Percentiles rank a stretch among this genome's conserved stretches.
These are phyloP conservation scores for Brassicogethes aeneus DNA, from an alignment of 2,888 invertebrate species.

Conservation along the genomic window DNA sequence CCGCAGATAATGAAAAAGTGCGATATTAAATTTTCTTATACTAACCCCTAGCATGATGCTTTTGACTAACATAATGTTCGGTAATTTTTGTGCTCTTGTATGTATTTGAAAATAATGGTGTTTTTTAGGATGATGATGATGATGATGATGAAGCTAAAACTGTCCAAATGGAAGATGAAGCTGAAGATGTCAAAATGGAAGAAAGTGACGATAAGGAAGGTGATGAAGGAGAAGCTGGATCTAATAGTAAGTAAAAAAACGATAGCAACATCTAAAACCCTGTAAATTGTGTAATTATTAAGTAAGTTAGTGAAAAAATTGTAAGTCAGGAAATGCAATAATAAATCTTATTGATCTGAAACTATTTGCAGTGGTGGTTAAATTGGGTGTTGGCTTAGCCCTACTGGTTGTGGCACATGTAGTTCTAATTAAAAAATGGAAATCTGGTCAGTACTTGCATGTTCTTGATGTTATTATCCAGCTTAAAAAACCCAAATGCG, in stretches of 20 bases:
- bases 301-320: constrained; percentile 9
- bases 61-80: too few species aligned
- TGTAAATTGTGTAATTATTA: constrained; percentile 1
- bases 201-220: constrained; percentile 24
- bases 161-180: constrained; percentile 23
- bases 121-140: background rate
- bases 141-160: background rate
- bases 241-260: background rate
- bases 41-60: too few species aligned
- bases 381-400: constrained; percentile 76
- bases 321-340: constrained; percentile 41
- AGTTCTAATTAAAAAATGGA: constrained; percentile 71
- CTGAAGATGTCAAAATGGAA: constrained; percentile 28
- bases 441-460: constrained; percentile 60
- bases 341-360: background rate
- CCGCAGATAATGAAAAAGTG: constrained; percentile 24
- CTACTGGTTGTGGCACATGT: constrained; percentile 78
- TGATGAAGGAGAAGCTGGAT: constrained; percentile 18
- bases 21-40: background rate
- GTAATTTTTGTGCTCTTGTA: too few species aligned
- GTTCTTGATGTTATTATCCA: too few species aligned
- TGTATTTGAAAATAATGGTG: background rate
- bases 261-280: background rate
- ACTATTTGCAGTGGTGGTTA: constrained; percentile 71
- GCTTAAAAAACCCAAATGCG: too few species aligned